phyloP scores from a whole-genome alignment of 2,797 vertebrate genomes.

The Adrianichthys oophorus region DNA sequence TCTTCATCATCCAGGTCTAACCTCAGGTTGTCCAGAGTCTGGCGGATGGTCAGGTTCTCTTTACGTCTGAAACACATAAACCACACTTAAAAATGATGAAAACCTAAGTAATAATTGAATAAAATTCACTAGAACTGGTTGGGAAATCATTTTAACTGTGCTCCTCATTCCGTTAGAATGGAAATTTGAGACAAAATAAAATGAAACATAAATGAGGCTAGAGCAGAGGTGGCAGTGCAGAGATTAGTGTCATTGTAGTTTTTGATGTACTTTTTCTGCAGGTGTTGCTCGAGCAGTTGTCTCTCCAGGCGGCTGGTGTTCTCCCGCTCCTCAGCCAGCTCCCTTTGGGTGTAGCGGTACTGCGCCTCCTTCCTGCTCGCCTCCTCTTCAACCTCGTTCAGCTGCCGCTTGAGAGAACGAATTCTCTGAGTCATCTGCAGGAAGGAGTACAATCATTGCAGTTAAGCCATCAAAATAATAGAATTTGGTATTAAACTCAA shows the following conservation, averaged over 20 bases:
- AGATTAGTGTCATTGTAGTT: too few relatives aligned
- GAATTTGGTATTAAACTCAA: background rate
- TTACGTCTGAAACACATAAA: slow-evolving; percentile 63
- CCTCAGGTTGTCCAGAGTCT: slow-evolving; percentile 74
- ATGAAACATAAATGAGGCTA: too few relatives aligned
- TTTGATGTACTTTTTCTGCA: slow-evolving; percentile 69
- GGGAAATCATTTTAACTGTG: too few relatives aligned
- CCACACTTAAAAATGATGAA: background rate
- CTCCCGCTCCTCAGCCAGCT: slow-evolving; percentile 80
- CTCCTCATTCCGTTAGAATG: too few relatives aligned
- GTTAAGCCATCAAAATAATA: background rate
- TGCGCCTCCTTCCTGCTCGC: slow-evolving; percentile 73
- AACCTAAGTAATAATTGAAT: too few relatives aligned
- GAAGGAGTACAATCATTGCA: slow-evolving; percentile 3
- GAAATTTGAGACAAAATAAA: too few relatives aligned
- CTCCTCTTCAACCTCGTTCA: slow-evolving; percentile 80
- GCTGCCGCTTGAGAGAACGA: slow-evolving; percentile 79
- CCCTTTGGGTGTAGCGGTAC: slow-evolving; percentile 72
- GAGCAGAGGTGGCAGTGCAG: too few relatives aligned
- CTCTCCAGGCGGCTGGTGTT: slow-evolving; percentile 68
- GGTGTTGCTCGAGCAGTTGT: slow-evolving; percentile 75
- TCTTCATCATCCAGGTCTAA: slow-evolving; percentile 73
- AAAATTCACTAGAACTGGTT: too few relatives aligned
- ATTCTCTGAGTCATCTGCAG: slow-evolving; percentile 79
- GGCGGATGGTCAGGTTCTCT: slow-evolving; percentile 68